These are phyloP conservation scores for Ictalurus furcatus DNA, from an alignment of 2,113 vertebrate genomes.

Conservation along the genomic window DNA sequence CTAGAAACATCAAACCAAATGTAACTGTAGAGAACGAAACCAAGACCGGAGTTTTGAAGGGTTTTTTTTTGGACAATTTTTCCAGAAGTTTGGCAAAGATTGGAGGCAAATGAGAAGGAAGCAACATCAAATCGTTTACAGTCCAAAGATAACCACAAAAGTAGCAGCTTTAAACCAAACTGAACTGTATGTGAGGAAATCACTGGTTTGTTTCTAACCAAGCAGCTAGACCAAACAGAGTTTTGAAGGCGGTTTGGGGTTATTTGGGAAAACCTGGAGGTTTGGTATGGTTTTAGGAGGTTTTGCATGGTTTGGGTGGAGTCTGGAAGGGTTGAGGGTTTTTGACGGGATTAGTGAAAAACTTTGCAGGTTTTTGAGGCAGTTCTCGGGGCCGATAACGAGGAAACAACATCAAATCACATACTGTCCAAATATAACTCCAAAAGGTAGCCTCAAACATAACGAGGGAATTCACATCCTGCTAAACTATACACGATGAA, in stretches of 20 bases:
- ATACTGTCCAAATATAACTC: background rate
- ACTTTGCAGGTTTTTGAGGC: background rate
- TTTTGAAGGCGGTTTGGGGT: background rate
- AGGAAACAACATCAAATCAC: background rate
- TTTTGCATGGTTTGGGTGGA: background rate
- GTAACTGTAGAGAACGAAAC: background rate
- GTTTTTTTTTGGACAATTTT: background rate
- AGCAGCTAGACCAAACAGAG: background rate
- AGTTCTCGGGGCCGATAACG: background rate
- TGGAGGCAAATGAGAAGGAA: background rate
- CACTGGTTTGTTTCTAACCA: background rate
- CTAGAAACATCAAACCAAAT: background rate
- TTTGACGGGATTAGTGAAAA: background rate
- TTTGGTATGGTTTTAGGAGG: background rate
- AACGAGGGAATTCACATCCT: background rate
- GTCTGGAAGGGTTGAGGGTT: background rate
- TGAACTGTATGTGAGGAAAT: background rate
- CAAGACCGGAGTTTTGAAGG: background rate
- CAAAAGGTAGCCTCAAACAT: background rate
- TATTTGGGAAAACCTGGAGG: background rate
- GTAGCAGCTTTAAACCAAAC: background rate
- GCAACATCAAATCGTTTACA: background rate
- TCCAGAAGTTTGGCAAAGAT: background rate
- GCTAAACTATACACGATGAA: background rate
- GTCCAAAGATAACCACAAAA: background rate